Percentiles rank a stretch among this genome's conserved stretches.
Conservation (phyloP, 2,113 vertebrate species). For the Nerophis ophidion region DNA sequence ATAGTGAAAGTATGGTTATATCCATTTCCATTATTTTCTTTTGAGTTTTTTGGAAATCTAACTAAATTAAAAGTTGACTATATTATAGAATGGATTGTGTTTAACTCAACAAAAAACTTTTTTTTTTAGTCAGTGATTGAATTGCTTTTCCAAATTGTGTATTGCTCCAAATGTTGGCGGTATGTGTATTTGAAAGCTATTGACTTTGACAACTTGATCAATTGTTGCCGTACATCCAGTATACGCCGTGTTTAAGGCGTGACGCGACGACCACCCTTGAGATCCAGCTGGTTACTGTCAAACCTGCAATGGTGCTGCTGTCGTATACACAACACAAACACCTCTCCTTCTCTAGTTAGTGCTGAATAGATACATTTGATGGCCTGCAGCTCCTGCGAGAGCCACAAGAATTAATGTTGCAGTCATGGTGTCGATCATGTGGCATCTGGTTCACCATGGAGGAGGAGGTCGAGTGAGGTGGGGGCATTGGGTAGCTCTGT, state of each 20-base stretch:
- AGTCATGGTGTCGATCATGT: constrained; percentile 40
- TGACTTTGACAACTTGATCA: constrained; percentile 9
- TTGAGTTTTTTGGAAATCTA: too few relatives aligned
- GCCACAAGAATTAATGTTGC: constrained; percentile 26
- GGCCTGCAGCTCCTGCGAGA: constrained; percentile 11
- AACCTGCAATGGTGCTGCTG: constrained; percentile 26
- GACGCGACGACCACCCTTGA: constrained; percentile 50
- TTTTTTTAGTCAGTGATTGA: too few relatives aligned
- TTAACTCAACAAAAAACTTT: too few relatives aligned
- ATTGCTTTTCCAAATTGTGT: too few relatives aligned
- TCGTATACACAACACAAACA: constrained; percentile 49
- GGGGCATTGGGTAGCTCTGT: constrained; percentile 3
- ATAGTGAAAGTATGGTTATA: too few relatives aligned
- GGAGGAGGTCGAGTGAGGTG: constrained; percentile 21
- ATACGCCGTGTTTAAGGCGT: constrained; percentile 20
- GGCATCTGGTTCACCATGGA: constrained; percentile 30
- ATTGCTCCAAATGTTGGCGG: background rate
- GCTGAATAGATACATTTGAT: constrained; percentile 16
- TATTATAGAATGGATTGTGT: too few relatives aligned
- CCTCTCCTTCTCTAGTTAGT: constrained; percentile 16
- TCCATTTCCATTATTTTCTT: too few relatives aligned
- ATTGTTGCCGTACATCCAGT: constrained; percentile 21
- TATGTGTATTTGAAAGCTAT: constrained; percentile 17
- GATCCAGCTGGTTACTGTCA: constrained; percentile 55
- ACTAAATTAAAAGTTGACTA: too few relatives aligned